Percentiles rank a stretch among this genome's conserved stretches.
Conservation (phyloP, 2,797 vertebrate species). For the Sebastes taczanowskii region DNA sequence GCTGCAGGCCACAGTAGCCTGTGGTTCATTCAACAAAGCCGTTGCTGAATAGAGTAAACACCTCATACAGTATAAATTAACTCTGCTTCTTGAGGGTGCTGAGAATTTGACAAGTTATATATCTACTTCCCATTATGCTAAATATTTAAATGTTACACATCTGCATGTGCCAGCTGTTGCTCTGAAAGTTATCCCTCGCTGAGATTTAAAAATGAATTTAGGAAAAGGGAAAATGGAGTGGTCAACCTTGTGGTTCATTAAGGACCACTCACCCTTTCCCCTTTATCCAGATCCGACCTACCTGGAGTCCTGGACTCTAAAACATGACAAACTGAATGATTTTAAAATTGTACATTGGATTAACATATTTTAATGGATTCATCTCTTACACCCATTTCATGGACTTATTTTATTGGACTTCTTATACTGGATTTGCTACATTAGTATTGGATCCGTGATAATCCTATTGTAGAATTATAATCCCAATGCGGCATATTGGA, state of each 20-base stretch:
- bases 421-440: slow-evolving; percentile 19
- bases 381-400: neutral
- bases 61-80: slow-evolving; percentile 34
- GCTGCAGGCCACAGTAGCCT: slow-evolving; percentile 37
- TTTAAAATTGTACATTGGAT: slow-evolving; percentile 1
- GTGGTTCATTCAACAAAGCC: slow-evolving; percentile 48
- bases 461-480: slow-evolving; percentile 42
- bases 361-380: slow-evolving; percentile 21
- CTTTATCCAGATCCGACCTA: neutral
- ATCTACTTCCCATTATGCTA: slow-evolving; percentile 20
- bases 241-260: neutral
- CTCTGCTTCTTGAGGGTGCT: slow-evolving; percentile 10
- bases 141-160: slow-evolving; percentile 33
- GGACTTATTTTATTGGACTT: slow-evolving; percentile 5
- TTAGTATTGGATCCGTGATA: slow-evolving; percentile 28
- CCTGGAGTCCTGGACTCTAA: neutral
- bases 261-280: neutral
- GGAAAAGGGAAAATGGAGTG: neutral
- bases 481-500: slow-evolving; percentile 29
- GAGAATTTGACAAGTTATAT: slow-evolving; percentile 23
- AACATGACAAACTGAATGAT: neutral
- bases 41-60: slow-evolving; percentile 38
- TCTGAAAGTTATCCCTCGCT: slow-evolving; percentile 4
- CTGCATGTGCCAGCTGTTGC: slow-evolving; percentile 25
- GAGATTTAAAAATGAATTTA: slow-evolving; percentile 17